A percentile compares a stretch with the other conserved stretches of the same genome.
phyloP scores from a whole-genome alignment of 2,888 invertebrate genomes.

The Tanypteryx hageni region DNA sequence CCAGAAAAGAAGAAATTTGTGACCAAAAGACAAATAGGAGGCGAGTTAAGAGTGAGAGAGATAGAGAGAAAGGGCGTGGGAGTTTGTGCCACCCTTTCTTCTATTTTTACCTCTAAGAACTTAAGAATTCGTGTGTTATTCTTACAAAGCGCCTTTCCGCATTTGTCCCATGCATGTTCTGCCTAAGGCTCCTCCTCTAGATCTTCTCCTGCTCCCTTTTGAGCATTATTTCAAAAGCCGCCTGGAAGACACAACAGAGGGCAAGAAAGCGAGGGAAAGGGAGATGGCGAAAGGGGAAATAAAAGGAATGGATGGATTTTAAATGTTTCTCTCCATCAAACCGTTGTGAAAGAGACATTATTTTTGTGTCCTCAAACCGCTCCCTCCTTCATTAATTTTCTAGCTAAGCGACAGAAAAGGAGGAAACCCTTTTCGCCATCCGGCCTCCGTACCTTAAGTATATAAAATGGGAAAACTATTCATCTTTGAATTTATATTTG shows the following conservation, averaged over 20 bases:
- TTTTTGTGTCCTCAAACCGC: background rate
- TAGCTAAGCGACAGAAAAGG: constrained; percentile 20
- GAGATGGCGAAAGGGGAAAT: background rate
- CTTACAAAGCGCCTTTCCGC: constrained; percentile 37
- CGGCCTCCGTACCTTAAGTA: background rate
- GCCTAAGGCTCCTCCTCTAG: constrained; percentile 12
- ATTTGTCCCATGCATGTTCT: constrained; percentile 50
- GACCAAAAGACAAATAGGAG: constrained; percentile 64
- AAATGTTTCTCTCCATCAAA: constrained; percentile 29
- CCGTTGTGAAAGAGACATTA: constrained; percentile 3
- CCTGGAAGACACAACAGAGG: constrained; percentile 18
- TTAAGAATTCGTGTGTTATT: constrained; percentile 52
- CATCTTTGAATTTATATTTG: too few relatives aligned
- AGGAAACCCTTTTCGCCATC: constrained; percentile 42
- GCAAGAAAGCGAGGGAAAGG: background rate
- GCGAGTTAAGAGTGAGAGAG: constrained; percentile 24
- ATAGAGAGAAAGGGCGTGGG: background rate
- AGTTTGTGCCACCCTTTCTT: background rate
- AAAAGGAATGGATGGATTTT: constrained; percentile 1
- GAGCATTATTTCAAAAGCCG: constrained; percentile 49
- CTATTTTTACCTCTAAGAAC: constrained; percentile 52
- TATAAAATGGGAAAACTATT: background rate
- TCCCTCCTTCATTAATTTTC: constrained; percentile 9
- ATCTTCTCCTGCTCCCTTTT: constrained; percentile 4
- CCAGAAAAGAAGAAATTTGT: constrained; percentile 61